Conservation (phyloP, 2,888 invertebrate species). For the Andricus quercusramuli region DNA sequence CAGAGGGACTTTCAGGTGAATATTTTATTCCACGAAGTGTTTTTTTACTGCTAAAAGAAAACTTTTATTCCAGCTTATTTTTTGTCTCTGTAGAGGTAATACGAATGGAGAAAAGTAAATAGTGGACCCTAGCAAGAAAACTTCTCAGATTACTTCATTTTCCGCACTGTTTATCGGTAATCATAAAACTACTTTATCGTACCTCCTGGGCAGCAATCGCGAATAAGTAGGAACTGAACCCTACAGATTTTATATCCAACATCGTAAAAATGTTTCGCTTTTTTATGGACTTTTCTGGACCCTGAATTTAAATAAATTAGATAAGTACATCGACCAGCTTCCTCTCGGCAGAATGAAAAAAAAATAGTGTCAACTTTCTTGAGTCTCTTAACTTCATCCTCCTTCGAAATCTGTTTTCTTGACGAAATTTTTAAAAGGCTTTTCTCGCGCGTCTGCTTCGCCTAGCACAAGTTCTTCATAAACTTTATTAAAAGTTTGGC, state of each 20-base stretch:
- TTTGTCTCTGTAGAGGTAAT: neutral
- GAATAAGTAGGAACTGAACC: neutral
- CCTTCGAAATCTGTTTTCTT: constrained; percentile 63
- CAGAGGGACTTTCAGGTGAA: constrained; percentile 9
- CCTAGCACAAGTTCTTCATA: constrained; percentile 49
- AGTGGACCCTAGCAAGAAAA: neutral
- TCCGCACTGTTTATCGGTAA: constrained; percentile 58
- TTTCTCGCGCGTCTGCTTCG: constrained; percentile 46
- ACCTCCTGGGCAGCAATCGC: neutral
- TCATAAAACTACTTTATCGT: constrained; percentile 59
- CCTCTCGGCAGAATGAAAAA: neutral
- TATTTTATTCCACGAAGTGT: constrained; percentile 13
- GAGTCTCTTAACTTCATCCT: constrained; percentile 46
- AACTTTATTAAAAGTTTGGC: constrained; percentile 72
- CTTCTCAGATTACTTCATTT: constrained; percentile 50
- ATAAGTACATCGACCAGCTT: neutral
- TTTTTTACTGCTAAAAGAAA: constrained; percentile 30
- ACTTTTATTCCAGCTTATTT: constrained; percentile 12
- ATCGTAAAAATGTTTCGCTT: neutral
- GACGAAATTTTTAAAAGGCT: constrained; percentile 62
- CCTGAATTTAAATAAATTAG: too few relatives aligned
- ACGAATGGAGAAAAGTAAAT: constrained; percentile 10
- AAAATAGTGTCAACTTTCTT: constrained; percentile 8
- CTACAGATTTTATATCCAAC: neutral
- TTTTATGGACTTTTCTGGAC: neutral